Base-by-base conservation (phyloP, 2,797 vertebrate species). In the Halcyon smyrnensis region DNA sequence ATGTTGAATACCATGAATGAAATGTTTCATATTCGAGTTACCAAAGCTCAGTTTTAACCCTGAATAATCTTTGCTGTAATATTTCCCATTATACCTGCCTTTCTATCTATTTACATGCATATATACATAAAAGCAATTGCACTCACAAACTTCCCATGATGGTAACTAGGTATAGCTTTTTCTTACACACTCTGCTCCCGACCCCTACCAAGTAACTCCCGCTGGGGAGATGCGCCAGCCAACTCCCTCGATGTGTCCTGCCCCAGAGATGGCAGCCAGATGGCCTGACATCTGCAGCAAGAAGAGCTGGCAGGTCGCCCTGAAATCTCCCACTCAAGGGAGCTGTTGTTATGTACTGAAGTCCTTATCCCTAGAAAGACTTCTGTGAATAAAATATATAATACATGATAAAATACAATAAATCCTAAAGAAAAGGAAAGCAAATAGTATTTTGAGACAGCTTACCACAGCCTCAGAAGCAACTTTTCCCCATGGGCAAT, bases 241-340 rank as follows among this genome's bases (percentile, higher is more conserved):
- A 96, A 89, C 93, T 97, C 96, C 95, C 95, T 97, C 96, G 95
- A 97, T 92, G 92, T 96, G 94, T 96, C 92, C 93, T 97, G 95
- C 95, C 93, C 93, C 92, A 96, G 96, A 96, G 95, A 95, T 94
- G 91, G 93, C 93, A 95, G 91, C 93, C 95, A 97, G 95, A 96
- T 97, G 96, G 96, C 95, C 64, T 92, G 95, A 96, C 96, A 97
- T 97, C 95, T 97, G 95, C 96, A 96, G 91, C 93, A 96, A 94
- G 92, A 96, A 85, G 62, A 89, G 68, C 95, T 96, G 96, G 96
- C 95, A 94, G 91, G 95, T 96, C 57, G 92, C 95, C 96, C 95
- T 97, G 95, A 96, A 96, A 97, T 94, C 89, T 97, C 87, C 91
- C 92, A 94, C 95, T 96, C 95, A 96, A 93, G 94, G 92, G 95